phyloP scores from a whole-genome alignment of 2,888 invertebrate species.

The Rhagonycha lutea region DNA sequence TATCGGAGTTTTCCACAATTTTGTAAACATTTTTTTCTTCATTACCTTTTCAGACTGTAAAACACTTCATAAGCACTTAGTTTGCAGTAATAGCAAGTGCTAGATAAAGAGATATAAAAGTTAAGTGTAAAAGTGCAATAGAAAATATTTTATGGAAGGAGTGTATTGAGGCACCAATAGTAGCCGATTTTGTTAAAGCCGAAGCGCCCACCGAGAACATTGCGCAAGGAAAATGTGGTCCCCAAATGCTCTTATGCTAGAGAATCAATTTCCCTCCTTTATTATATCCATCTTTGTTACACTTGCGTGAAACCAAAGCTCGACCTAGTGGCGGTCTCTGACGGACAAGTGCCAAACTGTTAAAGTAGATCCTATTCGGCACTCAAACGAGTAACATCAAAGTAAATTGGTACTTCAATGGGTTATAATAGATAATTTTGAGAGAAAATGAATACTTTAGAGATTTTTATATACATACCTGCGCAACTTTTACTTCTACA shows the following conservation, averaged over 20 bases:
- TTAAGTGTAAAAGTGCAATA: slow-evolving; percentile 21
- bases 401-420: slow-evolving; percentile 50
- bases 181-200: slow-evolving; percentile 64
- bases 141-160: slow-evolving; percentile 50
- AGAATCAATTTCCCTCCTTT: slow-evolving; percentile 44
- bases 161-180: slow-evolving; percentile 62
- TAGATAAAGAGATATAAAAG: slow-evolving; percentile 34
- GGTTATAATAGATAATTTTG: slow-evolving; percentile 47
- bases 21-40: slow-evolving; percentile 24
- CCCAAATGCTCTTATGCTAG: slow-evolving; percentile 47
- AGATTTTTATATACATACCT: slow-evolving; percentile 24
- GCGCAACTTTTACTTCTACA: slow-evolving; percentile 11
- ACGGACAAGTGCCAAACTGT: slow-evolving; percentile 54
- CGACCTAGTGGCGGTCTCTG: slow-evolving; percentile 56
- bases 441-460: slow-evolving; percentile 44
- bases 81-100: slow-evolving; percentile 30
- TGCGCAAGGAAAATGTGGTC: slow-evolving; percentile 54
- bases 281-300: slow-evolving; percentile 40
- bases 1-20: neutral
- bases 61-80: slow-evolving; percentile 31
- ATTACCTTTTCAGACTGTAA: slow-evolving; percentile 29
- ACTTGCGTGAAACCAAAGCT: slow-evolving; percentile 34
- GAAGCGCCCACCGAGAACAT: slow-evolving; percentile 53
- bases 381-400: slow-evolving; percentile 62
- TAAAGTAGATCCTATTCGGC: slow-evolving; percentile 58